A percentile compares a stretch with the other conserved stretches of the same genome.
phyloP scores from a whole-genome alignment of 2,113 vertebrate species.

The Piprites chloris region DNA sequence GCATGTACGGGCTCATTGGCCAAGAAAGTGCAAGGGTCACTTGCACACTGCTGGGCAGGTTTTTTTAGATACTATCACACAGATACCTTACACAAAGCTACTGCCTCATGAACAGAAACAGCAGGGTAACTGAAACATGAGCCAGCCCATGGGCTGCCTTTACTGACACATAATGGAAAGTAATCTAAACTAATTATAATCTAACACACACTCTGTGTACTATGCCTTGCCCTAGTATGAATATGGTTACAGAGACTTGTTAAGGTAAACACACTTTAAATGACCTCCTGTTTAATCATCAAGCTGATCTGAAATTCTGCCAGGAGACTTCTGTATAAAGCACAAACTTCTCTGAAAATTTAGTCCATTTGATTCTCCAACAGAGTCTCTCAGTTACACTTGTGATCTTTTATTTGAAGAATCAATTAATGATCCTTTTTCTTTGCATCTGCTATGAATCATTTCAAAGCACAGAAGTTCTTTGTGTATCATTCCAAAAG shows the following conservation, averaged over 20 bases:
- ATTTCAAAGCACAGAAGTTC: slow-evolving; percentile 7
- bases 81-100: background rate
- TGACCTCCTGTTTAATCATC: slow-evolving; percentile 25
- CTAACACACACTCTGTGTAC: slow-evolving; percentile 4
- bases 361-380: background rate
- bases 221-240: background rate
- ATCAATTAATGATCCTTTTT: slow-evolving; percentile 17
- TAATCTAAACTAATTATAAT: slow-evolving; percentile 38
- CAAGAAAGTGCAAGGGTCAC: background rate
- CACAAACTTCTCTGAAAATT: background rate
- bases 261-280: background rate
- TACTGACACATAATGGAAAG: slow-evolving; percentile 33
- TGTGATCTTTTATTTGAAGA: slow-evolving; percentile 8
- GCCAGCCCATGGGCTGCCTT: slow-evolving; percentile 7
- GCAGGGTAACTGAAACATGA: background rate
- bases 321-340: background rate
- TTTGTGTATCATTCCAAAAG: background rate
- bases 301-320: slow-evolving; percentile 9
- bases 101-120: background rate
- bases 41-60: background rate
- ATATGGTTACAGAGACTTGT: slow-evolving; percentile 6
- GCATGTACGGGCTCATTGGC: background rate
- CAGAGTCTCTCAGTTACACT: background rate
- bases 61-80: background rate
- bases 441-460: background rate